Percentiles rank a stretch among this genome's conserved stretches.
These are phyloP conservation scores for Erethizon dorsatum DNA, from an alignment of 2,797 vertebrate species.

Conservation along the genomic window DNA sequence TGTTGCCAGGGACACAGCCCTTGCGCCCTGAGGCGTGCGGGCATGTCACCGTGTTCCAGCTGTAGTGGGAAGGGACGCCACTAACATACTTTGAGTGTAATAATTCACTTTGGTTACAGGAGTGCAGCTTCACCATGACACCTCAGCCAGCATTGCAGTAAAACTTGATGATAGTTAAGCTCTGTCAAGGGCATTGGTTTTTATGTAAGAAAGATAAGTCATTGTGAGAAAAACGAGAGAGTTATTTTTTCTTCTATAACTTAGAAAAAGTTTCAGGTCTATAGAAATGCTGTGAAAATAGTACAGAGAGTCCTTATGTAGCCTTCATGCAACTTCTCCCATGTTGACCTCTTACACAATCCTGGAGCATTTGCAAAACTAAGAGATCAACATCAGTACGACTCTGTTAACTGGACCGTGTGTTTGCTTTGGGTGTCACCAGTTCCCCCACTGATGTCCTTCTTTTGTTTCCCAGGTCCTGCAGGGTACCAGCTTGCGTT, in stretches of 20 bases:
- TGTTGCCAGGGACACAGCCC: not conserved
- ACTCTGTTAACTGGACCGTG: not conserved
- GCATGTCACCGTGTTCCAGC: not conserved
- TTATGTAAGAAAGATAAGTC: constrained; percentile 67
- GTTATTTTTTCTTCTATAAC: constrained; percentile 45
- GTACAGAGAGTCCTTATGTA: not conserved
- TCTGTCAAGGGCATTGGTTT: constrained; percentile 39
- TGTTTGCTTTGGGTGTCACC: not conserved
- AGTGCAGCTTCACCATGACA: fast-evolving
- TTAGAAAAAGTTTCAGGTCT: constrained; percentile 28
- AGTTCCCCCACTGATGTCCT: fast-evolving
- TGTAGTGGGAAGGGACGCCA: not conserved
- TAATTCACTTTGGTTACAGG: not conserved
- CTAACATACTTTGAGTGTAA: not conserved
- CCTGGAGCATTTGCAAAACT: not conserved
- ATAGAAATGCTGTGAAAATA: not conserved
- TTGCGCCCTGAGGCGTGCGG: fast-evolving
- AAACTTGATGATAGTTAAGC: constrained; percentile 26
- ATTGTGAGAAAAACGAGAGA: constrained; percentile 34
- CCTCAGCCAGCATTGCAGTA: not conserved
- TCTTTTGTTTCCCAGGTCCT: not conserved
- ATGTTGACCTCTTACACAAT: not conserved
- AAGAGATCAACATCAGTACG: fast-evolving
- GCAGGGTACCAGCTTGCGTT: not conserved
- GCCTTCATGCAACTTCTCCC: fast-evolving